These are phyloP conservation scores for Drosophila aff. DNA, from an alignment of 1,140 invertebrate genomes.

Conservation along the genomic window DNA sequence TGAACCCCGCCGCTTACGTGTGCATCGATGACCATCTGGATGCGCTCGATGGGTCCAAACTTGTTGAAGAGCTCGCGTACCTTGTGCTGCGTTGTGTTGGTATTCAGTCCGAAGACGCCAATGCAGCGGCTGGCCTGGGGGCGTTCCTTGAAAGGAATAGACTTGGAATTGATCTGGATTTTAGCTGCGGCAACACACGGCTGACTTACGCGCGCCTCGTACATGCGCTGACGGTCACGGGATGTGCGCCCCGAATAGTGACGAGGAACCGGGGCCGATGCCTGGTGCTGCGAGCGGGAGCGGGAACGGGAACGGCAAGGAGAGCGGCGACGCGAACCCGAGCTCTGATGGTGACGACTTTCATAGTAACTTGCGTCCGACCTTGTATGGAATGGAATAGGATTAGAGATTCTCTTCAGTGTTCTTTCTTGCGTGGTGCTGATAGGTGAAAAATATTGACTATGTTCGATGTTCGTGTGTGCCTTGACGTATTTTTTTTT, in stretches of 20 bases:
- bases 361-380: conserved; percentile 59
- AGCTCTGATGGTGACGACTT: conserved; percentile 27
- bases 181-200: not conserved
- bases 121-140: conserved; percentile 95
- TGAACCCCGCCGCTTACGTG: conserved; percentile 88
- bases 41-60: conserved; percentile 95
- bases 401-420: conserved; percentile 63
- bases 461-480: conserved; percentile 36
- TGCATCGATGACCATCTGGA: conserved; percentile 98
- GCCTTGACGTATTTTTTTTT: conserved; percentile 5
- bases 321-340: conserved; percentile 39
- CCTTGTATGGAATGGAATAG: conserved; percentile 66
- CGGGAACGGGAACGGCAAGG: conserved; percentile 30
- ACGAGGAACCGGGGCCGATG: conserved; percentile 25
- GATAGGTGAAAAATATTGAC: conserved; percentile 23
- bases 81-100: conserved; percentile 96
- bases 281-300: conserved; percentile 2
- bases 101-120: conserved; percentile 97
- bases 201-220: conserved; percentile 54
- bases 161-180: not conserved
- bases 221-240: conserved; percentile 50
- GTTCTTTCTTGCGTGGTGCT: conserved; percentile 34
- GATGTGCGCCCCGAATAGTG: conserved; percentile 34
- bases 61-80: conserved; percentile 97
- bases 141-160: conserved; percentile 88